Percentiles rank a stretch among this genome's conserved stretches.
phyloP scores from a whole-genome alignment of 2,888 invertebrate species.

The Andrena praecox region DNA sequence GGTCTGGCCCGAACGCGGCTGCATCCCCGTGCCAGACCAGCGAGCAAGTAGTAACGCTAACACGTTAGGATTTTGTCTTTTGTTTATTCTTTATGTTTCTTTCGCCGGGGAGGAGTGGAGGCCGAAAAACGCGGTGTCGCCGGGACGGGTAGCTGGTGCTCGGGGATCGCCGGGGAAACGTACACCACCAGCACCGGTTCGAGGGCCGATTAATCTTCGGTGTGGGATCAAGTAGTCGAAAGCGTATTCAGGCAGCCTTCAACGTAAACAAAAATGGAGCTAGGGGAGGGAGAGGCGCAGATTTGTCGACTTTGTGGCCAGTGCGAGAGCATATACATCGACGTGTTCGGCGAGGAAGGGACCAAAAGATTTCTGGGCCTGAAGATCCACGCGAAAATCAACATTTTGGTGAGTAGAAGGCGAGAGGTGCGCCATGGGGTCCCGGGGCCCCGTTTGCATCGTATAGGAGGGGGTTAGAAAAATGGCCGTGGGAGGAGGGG shows the following conservation, averaged over 20 bases:
- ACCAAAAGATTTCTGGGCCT: conserved; percentile 79
- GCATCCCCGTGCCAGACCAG: conserved; percentile 62
- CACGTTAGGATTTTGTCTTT: conserved; percentile 63
- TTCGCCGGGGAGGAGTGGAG: conserved; percentile 19
- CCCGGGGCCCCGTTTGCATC: conserved; percentile 60
- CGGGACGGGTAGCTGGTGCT: conserved; percentile 28
- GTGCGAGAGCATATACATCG: conserved; percentile 80
- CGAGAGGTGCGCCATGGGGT: conserved; percentile 45
- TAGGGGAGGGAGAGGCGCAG: conserved; percentile 78
- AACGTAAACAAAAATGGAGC: conserved; percentile 80
- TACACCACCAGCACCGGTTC: conserved; percentile 20
- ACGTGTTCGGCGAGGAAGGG: conserved; percentile 83
- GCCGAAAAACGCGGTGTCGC: conserved; percentile 4
- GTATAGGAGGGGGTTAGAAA: conserved; percentile 75
- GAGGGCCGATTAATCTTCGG: conserved; percentile 37
- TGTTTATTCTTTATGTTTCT: conserved; percentile 63
- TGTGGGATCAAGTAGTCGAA: conserved; percentile 71
- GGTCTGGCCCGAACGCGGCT: conserved; percentile 66
- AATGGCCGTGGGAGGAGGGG: conserved; percentile 71
- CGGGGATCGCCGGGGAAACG: conserved; percentile 35
- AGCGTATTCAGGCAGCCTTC: conserved; percentile 76
- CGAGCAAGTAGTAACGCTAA: conserved; percentile 68
- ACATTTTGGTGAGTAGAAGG: conserved; percentile 81
- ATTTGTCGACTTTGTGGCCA: conserved; percentile 83
- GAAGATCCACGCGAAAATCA: conserved; percentile 82